Base-by-base conservation (phyloP, 2,888 invertebrate species). In the Apotomis betuletana region DNA sequence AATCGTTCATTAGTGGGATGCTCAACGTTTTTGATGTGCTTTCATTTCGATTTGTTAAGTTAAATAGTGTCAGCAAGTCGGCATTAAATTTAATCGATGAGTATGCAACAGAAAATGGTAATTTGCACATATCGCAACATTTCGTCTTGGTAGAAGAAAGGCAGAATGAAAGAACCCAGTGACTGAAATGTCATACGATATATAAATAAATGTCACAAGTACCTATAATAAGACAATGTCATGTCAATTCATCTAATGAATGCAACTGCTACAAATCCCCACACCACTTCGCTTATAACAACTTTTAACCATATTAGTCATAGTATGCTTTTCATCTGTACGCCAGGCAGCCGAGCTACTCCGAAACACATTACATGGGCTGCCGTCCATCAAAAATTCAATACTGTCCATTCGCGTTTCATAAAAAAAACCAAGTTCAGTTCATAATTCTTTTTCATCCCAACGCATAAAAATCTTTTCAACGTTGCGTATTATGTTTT, bases 381-480 rank as follows among this genome's bases (percentile, higher is more conserved):
- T 8, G 38, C 36, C 55, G 67, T 67, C 65, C 68, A 72, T 72
- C 67, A 76, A 75, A 70, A 69, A 67, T 75, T 74, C 75, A 67
- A 74, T 70, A 67, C 74, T 60, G 75, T 75, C 75, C 74, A 74
- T 73, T 75, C 73, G 70, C 74, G 75, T 62, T 60, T 70, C 76
- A 75, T 78, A 80, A 80, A 80, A 79, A 46, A 77, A 65, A 15
- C 54, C 41, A 44, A 57, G 65, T 49, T 5, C 41, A 65, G 58
- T 68, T 63, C 68, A 72, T 63, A 63, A 68, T 61, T 62, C 44
- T 36, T 15, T 38, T 78, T 78, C 77, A 69, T 76, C 73, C 69
- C 75, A 74, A 77, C 80, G 78, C 79, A 79, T 81, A 81, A 82
- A 81, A 84, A 79, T 78, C 78, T 79, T 80, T 79, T 80, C 78